Percentiles rank a stretch among this genome's conserved stretches.
phyloP scores from a whole-genome alignment of 2,113 vertebrate genomes.

The Rhea americana region DNA sequence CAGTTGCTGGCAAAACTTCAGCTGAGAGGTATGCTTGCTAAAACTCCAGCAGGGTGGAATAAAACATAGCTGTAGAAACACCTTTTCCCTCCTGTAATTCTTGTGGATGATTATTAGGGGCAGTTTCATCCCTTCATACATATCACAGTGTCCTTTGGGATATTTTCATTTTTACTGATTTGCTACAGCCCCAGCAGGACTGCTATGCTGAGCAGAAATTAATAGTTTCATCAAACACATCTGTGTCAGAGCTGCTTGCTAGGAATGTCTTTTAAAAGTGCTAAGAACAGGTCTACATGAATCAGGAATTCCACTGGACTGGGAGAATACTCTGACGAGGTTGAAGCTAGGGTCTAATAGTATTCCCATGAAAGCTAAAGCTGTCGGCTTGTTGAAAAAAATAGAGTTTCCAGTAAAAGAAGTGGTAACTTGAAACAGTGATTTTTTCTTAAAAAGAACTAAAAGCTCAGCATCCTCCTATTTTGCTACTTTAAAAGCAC shows the following conservation, averaged over 20 bases:
- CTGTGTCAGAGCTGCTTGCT: not conserved
- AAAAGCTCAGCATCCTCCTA: not conserved
- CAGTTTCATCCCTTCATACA: not conserved
- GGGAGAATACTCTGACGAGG: not conserved
- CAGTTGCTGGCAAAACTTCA: fast-evolving
- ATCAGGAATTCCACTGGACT: not conserved
- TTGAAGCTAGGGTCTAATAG: not conserved
- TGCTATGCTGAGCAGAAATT: not conserved
- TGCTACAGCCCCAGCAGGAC: not conserved
- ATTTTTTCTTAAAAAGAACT: not conserved
- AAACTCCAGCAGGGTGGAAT: not conserved
- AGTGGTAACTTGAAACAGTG: not conserved
- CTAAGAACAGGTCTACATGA: not conserved
- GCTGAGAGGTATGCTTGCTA: not conserved
- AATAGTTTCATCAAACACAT: not conserved
- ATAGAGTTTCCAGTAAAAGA: not conserved
- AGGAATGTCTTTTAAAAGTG: not conserved
- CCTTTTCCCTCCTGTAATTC: not conserved
- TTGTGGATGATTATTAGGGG: not conserved
- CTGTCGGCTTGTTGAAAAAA: not conserved
- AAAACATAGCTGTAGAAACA: not conserved
- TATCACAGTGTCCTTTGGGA: not conserved
- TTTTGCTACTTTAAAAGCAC: not conserved
- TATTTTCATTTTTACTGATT: not conserved
- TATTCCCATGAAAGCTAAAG: not conserved